These are phyloP conservation scores for Plebejus melissa DNA, from an alignment of 2,888 invertebrate genomes.

Conservation along the genomic window DNA sequence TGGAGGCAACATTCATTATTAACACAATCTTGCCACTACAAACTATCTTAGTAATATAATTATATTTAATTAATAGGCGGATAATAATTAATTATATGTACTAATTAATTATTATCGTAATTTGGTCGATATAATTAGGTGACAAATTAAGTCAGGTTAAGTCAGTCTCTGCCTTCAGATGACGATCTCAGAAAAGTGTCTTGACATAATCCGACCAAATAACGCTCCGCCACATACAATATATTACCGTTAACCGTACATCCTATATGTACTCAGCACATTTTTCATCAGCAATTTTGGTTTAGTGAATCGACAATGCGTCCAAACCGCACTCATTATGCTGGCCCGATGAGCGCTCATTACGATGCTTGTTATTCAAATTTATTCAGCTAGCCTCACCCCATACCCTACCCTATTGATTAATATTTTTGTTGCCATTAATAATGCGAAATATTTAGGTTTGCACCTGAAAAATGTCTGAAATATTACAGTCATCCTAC, in stretches of 20 bases:
- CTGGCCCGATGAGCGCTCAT: constrained; percentile 49
- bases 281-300: constrained; percentile 4
- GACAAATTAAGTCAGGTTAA: no score
- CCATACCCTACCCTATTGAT: constrained; percentile 35
- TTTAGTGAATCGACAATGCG: constrained; percentile 32
- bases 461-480: neutral
- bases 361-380: constrained; percentile 54
- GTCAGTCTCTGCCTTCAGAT: no score
- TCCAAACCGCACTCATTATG: constrained; percentile 54
- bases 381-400: constrained; percentile 53
- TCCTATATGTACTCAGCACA: neutral
- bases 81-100: no score
- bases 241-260: neutral
- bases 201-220: no score
- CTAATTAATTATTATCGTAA: no score
- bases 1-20: no score
- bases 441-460: neutral
- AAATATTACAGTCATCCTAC: neutral
- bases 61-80: no score
- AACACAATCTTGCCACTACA: no score
- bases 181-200: no score
- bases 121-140: no score
- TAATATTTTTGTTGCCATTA: constrained; percentile 26
- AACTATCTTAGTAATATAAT: no score
- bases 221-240: neutral